phyloP scores from a whole-genome alignment of 2,888 invertebrate genomes.

The Eupithecia inturbata region DNA sequence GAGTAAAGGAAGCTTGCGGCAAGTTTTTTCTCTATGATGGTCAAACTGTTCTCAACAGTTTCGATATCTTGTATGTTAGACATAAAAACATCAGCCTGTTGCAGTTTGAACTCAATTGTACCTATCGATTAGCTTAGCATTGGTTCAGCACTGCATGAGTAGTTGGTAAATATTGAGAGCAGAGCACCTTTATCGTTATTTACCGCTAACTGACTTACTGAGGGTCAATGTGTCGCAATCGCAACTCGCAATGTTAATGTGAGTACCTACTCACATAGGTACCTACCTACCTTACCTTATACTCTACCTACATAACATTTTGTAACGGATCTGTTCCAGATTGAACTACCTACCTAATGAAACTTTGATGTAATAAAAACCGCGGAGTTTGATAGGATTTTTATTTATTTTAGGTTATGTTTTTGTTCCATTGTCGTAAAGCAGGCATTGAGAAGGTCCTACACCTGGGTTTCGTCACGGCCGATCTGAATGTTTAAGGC shows the following conservation, averaged over 20 bases:
- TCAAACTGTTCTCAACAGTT: not conserved
- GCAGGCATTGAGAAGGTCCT: not conserved
- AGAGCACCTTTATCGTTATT: constrained; percentile 29
- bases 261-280: too few relatives aligned
- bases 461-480: constrained; percentile 19
- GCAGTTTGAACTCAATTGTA: constrained; percentile 20
- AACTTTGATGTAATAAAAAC: not conserved
- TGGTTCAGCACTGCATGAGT: constrained; percentile 19
- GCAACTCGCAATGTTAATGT: too few relatives aligned
- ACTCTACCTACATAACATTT: not conserved
- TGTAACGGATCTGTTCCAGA: not conserved
- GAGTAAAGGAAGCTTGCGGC: not conserved
- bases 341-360: not conserved
- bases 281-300: not conserved
- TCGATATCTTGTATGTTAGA: not conserved
- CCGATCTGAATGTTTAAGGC: constrained; percentile 37
- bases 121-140: constrained; percentile 15
- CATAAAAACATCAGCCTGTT: constrained; percentile 29
- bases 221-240: constrained; percentile 3
- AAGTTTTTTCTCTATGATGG: not conserved
- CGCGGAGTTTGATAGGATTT: not conserved
- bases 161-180: constrained; percentile 14
- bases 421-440: constrained; percentile 1
- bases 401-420: not conserved
- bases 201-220: constrained; percentile 19